These are phyloP conservation scores for Pseudococcus viburni DNA, from an alignment of 2,888 invertebrate genomes.

Conservation along the genomic window DNA sequence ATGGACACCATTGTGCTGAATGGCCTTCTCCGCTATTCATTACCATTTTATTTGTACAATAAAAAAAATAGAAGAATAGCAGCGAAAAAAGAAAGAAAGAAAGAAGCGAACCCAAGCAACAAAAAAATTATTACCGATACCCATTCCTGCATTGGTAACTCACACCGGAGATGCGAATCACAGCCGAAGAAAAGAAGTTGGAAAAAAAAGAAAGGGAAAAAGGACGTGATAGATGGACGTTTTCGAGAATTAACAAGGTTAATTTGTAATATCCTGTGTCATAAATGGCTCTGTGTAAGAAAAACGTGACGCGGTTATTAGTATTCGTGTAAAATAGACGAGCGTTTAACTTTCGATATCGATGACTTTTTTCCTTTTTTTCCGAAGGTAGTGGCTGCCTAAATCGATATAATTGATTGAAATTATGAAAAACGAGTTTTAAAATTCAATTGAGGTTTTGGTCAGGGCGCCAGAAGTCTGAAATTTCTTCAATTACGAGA, in stretches of 20 bases:
- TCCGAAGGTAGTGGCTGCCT: too few relatives aligned
- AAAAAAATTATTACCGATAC: not conserved
- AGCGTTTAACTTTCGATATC: constrained; percentile 3
- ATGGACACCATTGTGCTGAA: constrained; percentile 25
- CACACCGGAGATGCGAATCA: constrained; percentile 25
- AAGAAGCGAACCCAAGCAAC: not conserved
- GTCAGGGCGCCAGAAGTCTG: too few relatives aligned
- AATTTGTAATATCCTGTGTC: constrained; percentile 27
- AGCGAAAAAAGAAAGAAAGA: not conserved
- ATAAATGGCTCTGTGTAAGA: not conserved
- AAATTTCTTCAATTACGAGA: too few relatives aligned
- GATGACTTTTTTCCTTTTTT: not conserved
- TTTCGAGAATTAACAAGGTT: constrained; percentile 24
- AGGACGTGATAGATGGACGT: constrained; percentile 40
- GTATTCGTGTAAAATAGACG: not conserved
- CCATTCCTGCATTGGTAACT: not conserved
- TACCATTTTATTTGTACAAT: constrained; percentile 2
- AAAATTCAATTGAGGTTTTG: too few relatives aligned
- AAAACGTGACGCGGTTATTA: constrained; percentile 25
- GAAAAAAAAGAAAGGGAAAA: constrained; percentile 12
- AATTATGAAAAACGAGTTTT: too few relatives aligned
- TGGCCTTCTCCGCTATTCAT: not conserved
- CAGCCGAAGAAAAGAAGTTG: not conserved
- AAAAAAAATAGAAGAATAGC: not conserved
- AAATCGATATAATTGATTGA: not conserved